A percentile compares a stretch with the other conserved stretches of the same genome.
Conservation (phyloP, 2,888 invertebrate genomes). For the Elysia crispata region DNA sequence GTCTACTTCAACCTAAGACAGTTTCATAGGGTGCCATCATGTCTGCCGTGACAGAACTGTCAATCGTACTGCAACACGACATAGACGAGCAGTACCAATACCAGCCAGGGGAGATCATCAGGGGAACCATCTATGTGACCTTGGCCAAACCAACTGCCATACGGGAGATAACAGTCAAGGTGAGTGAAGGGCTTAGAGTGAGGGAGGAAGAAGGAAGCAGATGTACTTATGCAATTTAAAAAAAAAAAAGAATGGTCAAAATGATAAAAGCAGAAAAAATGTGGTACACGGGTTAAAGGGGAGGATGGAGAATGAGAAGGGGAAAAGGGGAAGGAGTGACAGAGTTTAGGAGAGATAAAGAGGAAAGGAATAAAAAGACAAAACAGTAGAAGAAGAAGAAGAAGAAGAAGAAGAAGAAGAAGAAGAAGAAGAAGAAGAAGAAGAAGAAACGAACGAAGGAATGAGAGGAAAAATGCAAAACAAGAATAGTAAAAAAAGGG, state of each 20-base stretch:
- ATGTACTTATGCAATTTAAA: not conserved
- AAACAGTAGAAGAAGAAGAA: not conserved
- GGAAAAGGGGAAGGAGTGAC: not conserved
- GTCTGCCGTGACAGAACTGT: slow-evolving; percentile 62
- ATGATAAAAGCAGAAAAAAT: not conserved
- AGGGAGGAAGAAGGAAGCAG: slow-evolving; percentile 1
- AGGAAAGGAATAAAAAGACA: not conserved
- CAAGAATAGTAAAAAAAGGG: too few relatives aligned
- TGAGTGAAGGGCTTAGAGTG: not conserved
- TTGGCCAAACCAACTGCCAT: slow-evolving; percentile 48
- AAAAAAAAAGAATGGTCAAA: slow-evolving; percentile 3
- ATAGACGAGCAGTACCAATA: slow-evolving; percentile 78
- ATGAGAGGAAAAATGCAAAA: not conserved
- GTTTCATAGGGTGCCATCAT: slow-evolving; percentile 38
- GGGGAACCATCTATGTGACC: slow-evolving; percentile 62
- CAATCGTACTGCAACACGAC: slow-evolving; percentile 75
- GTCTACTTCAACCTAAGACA: not conserved
- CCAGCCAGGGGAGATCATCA: slow-evolving; percentile 74
- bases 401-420: not conserved
- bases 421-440: not conserved
- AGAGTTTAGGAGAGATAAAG: not conserved
- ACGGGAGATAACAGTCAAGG: slow-evolving; percentile 51
- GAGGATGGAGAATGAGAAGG: not conserved
- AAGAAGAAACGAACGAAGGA: not conserved
- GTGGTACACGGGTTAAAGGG: slow-evolving; percentile 15